These are phyloP conservation scores for Linyphia triangularis DNA, from an alignment of 2,888 invertebrate species.

Conservation along the genomic window DNA sequence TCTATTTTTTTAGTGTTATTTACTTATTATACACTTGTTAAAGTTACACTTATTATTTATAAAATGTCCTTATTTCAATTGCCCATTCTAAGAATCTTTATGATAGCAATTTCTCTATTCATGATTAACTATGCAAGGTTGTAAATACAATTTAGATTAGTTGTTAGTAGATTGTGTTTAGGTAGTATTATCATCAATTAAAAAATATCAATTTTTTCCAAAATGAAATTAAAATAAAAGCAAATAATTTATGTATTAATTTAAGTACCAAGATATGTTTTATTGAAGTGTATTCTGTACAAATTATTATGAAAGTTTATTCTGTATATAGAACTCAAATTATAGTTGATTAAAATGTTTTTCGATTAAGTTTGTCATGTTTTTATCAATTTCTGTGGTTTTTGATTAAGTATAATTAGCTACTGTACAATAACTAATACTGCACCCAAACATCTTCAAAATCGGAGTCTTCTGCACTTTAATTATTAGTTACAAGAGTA, in stretches of 20 bases:
- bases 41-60: slow-evolving; percentile 38
- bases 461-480: too few relatives aligned
- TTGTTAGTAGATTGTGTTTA: slow-evolving; percentile 10
- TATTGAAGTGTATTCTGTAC: slow-evolving; percentile 49
- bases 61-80: slow-evolving; percentile 16
- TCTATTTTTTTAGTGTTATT: slow-evolving; percentile 14
- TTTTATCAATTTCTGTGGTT: too few relatives aligned
- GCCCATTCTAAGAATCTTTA: background rate
- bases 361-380: background rate
- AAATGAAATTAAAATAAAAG: slow-evolving; percentile 17
- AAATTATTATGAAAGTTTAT: slow-evolving; percentile 32
- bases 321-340: slow-evolving; percentile 58
- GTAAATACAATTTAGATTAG: slow-evolving; percentile 31
- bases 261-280: slow-evolving; percentile 30
- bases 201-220: too few relatives aligned
- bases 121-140: slow-evolving; percentile 32
- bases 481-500: too few relatives aligned
- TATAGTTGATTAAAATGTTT: slow-evolving; percentile 54
- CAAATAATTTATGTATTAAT: slow-evolving; percentile 24
- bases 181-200: background rate
- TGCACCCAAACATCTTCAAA: too few relatives aligned
- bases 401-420: too few relatives aligned
- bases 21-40: slow-evolving; percentile 63
- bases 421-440: too few relatives aligned
- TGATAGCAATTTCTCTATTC: background rate